phyloP scores from a whole-genome alignment of 2,888 invertebrate genomes.

The Drosophila maculinotata region DNA sequence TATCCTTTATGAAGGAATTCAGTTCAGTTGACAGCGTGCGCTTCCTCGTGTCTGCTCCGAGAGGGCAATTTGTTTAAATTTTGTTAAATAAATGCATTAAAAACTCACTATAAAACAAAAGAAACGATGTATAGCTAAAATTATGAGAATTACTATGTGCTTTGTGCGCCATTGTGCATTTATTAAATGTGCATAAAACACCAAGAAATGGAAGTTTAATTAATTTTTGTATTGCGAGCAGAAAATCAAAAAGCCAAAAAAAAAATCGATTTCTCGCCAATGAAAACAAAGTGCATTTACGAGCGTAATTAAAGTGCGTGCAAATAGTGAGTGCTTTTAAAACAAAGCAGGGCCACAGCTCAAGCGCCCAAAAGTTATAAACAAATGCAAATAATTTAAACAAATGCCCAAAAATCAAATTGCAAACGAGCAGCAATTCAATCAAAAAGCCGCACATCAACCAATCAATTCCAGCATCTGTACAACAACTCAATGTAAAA shows the following conservation, averaged over 20 bases:
- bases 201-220: slow-evolving; percentile 17
- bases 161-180: slow-evolving; percentile 14
- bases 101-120: slow-evolving; percentile 22
- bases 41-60: slow-evolving; percentile 64
- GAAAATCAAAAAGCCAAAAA: slow-evolving; percentile 62
- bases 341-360: slow-evolving; percentile 4
- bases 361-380: slow-evolving; percentile 18
- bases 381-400: slow-evolving; percentile 17
- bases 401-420: slow-evolving; percentile 10
- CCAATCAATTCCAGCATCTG: slow-evolving; percentile 29
- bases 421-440: slow-evolving; percentile 15
- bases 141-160: slow-evolving; percentile 19
- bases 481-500: not conserved
- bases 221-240: slow-evolving; percentile 40
- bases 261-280: slow-evolving; percentile 75
- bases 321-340: slow-evolving; percentile 1
- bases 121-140: slow-evolving; percentile 15
- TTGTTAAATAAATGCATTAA: slow-evolving; percentile 7
- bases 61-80: slow-evolving; percentile 41
- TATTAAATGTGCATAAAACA: slow-evolving; percentile 21
- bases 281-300: slow-evolving; percentile 71
- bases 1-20: slow-evolving; percentile 70
- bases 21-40: slow-evolving; percentile 77
- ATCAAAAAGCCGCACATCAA: slow-evolving; percentile 44
- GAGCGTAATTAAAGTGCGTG: slow-evolving; percentile 20